These are phyloP conservation scores for Odontothrips loti DNA, from an alignment of 2,888 invertebrate genomes.

Conservation along the genomic window DNA sequence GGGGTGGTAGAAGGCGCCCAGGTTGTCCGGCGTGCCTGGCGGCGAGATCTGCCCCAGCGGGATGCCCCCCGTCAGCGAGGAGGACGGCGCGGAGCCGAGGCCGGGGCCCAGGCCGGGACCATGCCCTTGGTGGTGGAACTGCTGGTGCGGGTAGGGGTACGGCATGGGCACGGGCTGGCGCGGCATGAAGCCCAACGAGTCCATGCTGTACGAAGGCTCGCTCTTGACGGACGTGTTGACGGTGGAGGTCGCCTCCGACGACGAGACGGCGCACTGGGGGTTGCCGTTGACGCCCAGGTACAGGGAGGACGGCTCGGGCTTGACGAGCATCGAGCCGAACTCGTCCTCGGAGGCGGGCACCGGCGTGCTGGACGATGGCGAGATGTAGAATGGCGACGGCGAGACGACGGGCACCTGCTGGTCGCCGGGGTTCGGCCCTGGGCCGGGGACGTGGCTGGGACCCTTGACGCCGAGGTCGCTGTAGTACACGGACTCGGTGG, in stretches of 20 bases:
- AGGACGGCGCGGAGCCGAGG: constrained; percentile 28
- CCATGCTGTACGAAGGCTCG: constrained; percentile 25
- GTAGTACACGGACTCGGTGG: constrained; percentile 37
- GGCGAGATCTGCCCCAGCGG: constrained; percentile 46
- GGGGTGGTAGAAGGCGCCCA: constrained; percentile 37
- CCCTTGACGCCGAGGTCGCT: constrained; percentile 34
- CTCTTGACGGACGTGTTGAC: constrained; percentile 34
- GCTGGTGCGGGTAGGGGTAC: constrained; percentile 33
- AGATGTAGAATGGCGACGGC: constrained; percentile 36
- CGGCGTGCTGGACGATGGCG: constrained; percentile 38
- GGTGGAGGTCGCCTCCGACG: constrained; percentile 37
- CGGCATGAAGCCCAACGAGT: constrained; percentile 30
- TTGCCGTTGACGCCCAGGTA: constrained; percentile 38
- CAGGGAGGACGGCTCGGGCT: constrained; percentile 29
- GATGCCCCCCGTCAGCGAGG: constrained; percentile 32
- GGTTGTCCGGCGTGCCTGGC: constrained; percentile 47
- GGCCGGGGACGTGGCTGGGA: constrained; percentile 34
- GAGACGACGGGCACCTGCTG: constrained; percentile 30
- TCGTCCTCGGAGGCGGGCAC: constrained; percentile 37
- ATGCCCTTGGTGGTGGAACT: constrained; percentile 35
- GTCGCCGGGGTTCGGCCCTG: constrained; percentile 31
- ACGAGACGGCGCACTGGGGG: constrained; percentile 42
- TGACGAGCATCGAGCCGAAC: constrained; percentile 40
- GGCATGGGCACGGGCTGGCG: constrained; percentile 31
- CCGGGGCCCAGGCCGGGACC: constrained; percentile 35